Evolutionary conservation across 2,888 invertebrate species (phyloP).

Genomic region (Dryomyza anilis): DNA sequence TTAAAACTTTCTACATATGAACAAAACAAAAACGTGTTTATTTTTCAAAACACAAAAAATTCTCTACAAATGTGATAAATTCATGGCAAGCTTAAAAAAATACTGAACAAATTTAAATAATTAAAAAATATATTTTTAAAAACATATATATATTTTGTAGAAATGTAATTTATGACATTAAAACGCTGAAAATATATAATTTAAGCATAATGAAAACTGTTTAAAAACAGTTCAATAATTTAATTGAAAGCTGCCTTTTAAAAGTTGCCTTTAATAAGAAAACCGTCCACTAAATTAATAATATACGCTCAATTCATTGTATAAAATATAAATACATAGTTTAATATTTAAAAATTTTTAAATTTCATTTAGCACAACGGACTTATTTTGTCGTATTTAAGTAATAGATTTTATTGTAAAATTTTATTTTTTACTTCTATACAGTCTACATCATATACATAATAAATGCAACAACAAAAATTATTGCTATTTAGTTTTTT

Average conservation of each 20-base stretch:
- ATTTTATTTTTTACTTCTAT: too few relatives aligned
- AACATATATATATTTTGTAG: neutral
- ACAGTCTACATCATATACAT: constrained; percentile 10
- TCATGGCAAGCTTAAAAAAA: constrained; percentile 2
- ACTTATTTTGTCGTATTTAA: neutral
- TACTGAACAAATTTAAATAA: neutral
- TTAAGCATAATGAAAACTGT: too few relatives aligned
- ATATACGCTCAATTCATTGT: neutral
- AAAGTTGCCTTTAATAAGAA: neutral
- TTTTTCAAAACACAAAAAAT: too few relatives aligned
- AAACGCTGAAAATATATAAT: neutral
- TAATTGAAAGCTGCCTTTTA: too few relatives aligned
- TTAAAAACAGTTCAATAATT: too few relatives aligned
- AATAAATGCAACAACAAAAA: too few relatives aligned
- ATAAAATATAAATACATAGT: neutral
- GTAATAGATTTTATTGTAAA: too few relatives aligned
- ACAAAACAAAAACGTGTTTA: too few relatives aligned
- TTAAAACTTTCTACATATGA: too few relatives aligned
- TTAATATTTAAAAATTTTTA: neutral
- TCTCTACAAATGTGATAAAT: constrained; percentile 10
- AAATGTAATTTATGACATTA: neutral
- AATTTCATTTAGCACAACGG: neutral
- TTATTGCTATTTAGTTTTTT: too few relatives aligned
- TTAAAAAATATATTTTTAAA: constrained; percentile 13
- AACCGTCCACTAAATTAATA: neutral